Evolutionary conservation across 2,113 vertebrate species (phyloP), one percentile per base, ranked within the genome.

Genomic region (Guaruba guarouba): DNA sequence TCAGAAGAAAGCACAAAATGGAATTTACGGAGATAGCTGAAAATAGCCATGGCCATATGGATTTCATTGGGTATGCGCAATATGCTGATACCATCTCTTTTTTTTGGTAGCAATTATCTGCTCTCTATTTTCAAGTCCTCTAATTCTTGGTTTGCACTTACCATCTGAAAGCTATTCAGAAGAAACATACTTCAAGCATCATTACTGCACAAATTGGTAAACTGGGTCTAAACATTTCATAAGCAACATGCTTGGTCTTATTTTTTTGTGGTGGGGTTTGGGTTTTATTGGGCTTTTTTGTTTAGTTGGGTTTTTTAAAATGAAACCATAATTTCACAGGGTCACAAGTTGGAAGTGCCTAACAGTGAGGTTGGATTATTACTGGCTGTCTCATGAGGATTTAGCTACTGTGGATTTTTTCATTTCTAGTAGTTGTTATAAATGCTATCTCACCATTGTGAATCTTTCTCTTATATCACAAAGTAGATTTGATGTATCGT

Each of bases 81-180:
- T 73, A 46, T 82, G 54, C 86, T 81, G 63, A 81, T 81, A 69
- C 83, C 48, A 68, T 80, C 68, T 94, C 57, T 57, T 68, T 67
- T 80, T 80, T 89, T 93, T 55, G 18, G 59, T 64, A 88, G 81
- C 73, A 77, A 78, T 95, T 96, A 92, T 90, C 82, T 91, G 70
- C 80, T 96, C 82, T 88, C 85, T 93, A 33, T 93, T 96, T 90
- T 91, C 88, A 87, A 86, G 82, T 67, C 78, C 79, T 85, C 90
- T 95, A 96, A 93, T 95, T 97, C 52, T 95, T 94, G 70, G 93
- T 98, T 97, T 97, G 93, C 74, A 86, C 96, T 97, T 88, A 88
- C 55, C 83, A 83, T 94, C 37, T 46, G 88, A 94, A 94, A 98
- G 90, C 54, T 61, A 83, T 94, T 97, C 93, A 94, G 35, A 69